Percentiles rank a stretch among this genome's conserved stretches.
Conservation (phyloP, 2,113 vertebrate genomes). For the Calyptomena viridis region DNA sequence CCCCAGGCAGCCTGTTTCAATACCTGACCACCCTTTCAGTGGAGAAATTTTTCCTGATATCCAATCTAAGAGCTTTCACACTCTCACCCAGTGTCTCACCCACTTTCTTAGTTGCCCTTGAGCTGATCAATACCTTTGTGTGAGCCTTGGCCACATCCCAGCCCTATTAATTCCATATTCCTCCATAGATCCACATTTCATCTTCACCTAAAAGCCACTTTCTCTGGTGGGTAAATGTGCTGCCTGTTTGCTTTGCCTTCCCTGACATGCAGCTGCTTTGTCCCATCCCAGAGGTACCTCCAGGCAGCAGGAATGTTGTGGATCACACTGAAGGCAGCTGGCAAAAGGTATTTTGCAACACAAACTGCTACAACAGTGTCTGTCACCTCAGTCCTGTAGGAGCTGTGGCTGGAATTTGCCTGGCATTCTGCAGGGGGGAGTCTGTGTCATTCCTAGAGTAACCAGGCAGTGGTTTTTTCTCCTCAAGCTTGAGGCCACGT, state of each 20-base stretch:
- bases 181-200: background rate
- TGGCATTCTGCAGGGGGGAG: background rate
- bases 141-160: background rate
- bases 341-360: background rate
- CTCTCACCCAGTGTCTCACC: background rate
- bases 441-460: too few species aligned
- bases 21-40: background rate
- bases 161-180: background rate
- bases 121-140: background rate
- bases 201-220: background rate
- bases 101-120: background rate
- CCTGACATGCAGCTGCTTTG: background rate
- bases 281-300: background rate
- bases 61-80: background rate
- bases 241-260: background rate
- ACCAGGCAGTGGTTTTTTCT: background rate
- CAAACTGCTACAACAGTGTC: background rate
- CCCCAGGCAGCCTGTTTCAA: background rate
- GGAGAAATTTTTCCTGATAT: background rate
- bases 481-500: background rate
- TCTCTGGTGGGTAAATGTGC: too few species aligned
- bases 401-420: background rate
- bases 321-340: background rate
- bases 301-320: background rate
- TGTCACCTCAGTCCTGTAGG: background rate